Evolutionary conservation across 2,113 vertebrate species (phyloP).

Genomic region (Arothron firmamentum): DNA sequence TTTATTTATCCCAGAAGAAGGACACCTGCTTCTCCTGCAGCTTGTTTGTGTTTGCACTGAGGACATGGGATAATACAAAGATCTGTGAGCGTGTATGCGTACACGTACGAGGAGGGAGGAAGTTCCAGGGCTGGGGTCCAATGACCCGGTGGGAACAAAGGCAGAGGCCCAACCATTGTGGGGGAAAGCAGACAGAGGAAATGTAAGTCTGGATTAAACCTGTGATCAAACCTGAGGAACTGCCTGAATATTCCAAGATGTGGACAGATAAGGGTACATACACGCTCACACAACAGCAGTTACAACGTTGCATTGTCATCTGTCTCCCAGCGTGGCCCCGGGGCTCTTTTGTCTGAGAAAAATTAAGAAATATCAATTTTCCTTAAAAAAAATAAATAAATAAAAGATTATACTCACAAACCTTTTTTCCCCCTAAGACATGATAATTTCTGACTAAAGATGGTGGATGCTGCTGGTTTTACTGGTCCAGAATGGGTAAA

Average conservation of each 20-base stretch:
- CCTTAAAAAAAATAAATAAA: no score
- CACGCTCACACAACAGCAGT: no score
- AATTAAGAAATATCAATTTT: no score
- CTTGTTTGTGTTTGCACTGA: slow-evolving; percentile 73
- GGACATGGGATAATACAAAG: slow-evolving; percentile 47
- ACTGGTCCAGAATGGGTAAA: no score
- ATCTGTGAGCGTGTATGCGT: slow-evolving; percentile 10
- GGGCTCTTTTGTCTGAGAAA: no score
- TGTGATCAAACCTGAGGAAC: background rate
- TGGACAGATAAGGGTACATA: background rate
- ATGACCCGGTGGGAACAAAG: slow-evolving; percentile 29
- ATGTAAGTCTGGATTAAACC: slow-evolving; percentile 15
- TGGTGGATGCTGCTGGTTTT: no score
- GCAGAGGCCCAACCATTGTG: background rate
- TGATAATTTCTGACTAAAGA: no score
- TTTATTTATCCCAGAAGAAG: slow-evolving; percentile 68
- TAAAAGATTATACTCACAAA: no score
- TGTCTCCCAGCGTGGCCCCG: no score
- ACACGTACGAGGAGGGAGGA: slow-evolving; percentile 15
- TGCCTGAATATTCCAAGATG: background rate
- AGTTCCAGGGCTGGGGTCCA: background rate
- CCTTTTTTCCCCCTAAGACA: no score
- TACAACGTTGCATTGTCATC: no score
- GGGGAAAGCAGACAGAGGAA: slow-evolving; percentile 25
- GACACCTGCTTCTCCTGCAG: slow-evolving; percentile 65